Percentiles rank a stretch among this genome's conserved stretches.
Evolutionary conservation across 2,797 vertebrate genomes (phyloP).

Genomic region (Lates japonicus): DNA sequence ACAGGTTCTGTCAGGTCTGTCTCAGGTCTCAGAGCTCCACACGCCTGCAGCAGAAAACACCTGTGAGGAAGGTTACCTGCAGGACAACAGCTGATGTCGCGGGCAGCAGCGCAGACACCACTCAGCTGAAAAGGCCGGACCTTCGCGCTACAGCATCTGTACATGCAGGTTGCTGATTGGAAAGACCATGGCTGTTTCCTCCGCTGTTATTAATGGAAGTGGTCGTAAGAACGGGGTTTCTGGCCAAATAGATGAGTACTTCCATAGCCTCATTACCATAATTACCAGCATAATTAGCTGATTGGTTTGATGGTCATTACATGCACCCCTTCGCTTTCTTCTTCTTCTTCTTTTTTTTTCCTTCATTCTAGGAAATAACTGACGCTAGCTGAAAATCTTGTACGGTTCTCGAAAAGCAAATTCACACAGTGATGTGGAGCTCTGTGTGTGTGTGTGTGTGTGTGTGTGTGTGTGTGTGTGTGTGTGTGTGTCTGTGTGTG

Average conservation of each 20-base stretch:
- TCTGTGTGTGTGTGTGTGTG: neutral
- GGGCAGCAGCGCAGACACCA: neutral
- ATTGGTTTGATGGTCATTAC: constrained; percentile 71
- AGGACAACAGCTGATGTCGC: too few species aligned
- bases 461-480: neutral
- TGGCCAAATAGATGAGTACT: constrained; percentile 62
- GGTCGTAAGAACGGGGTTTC: constrained; percentile 14
- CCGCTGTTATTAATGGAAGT: constrained; percentile 58
- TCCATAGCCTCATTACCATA: constrained; percentile 64
- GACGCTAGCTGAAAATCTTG: constrained; percentile 36
- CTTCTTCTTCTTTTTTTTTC: neutral
- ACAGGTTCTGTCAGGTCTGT: too few species aligned
- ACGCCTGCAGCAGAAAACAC: too few species aligned
- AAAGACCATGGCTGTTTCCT: neutral
- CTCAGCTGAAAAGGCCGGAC: constrained; percentile 16
- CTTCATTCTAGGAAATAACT: constrained; percentile 32
- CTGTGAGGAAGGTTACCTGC: too few species aligned
- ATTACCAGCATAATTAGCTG: constrained; percentile 67
- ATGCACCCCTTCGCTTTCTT: too few species aligned
- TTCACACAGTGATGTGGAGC: neutral
- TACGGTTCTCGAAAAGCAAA: constrained; percentile 1
- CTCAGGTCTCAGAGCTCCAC: too few species aligned
- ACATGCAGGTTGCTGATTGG: constrained; percentile 50
- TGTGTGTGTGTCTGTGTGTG: neutral
- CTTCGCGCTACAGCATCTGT: constrained; percentile 33